Percentiles rank a stretch among this genome's conserved stretches.
Evolutionary conservation across 2,797 vertebrate species (phyloP).

Genomic region (Crocodylus rhombifer): DNA sequence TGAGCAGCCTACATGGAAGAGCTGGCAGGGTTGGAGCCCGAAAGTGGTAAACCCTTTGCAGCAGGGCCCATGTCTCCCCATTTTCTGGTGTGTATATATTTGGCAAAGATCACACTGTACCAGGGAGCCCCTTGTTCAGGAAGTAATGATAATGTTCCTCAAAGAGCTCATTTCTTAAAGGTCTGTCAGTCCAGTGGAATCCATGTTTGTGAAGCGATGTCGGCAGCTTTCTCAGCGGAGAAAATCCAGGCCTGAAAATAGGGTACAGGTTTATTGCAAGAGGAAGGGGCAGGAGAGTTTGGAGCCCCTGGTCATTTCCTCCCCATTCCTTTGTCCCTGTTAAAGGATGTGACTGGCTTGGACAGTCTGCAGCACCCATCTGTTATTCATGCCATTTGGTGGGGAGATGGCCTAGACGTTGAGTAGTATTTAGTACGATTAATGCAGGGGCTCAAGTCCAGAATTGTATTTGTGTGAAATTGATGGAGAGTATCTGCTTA

Average conservation of each 20-base stretch:
- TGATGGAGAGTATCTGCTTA: background rate
- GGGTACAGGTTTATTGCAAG: background rate
- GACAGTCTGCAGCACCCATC: background rate
- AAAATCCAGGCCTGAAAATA: background rate
- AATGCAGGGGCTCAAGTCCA: background rate
- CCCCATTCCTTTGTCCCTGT: background rate
- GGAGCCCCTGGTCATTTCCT: background rate
- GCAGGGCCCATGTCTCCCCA: constrained; percentile 15
- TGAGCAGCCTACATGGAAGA: background rate
- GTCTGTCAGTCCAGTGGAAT: background rate
- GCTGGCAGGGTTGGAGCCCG: background rate
- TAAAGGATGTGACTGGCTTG: too few relatives aligned
- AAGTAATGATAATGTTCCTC: constrained; percentile 33
- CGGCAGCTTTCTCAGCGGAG: background rate
- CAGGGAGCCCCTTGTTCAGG: constrained; percentile 36
- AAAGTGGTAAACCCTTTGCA: constrained; percentile 7
- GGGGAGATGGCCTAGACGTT: background rate
- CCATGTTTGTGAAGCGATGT: background rate
- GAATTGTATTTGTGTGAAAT: background rate
- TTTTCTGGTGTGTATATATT: constrained; percentile 68
- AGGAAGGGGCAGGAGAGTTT: background rate
- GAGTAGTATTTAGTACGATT: background rate
- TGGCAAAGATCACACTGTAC: constrained; percentile 1
- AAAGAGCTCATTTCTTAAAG: constrained; percentile 50
- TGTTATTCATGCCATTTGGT: constrained; percentile 39